Conservation (phyloP, 1,140 invertebrate genomes). For the Proctacanthus coquilletti region DNA sequence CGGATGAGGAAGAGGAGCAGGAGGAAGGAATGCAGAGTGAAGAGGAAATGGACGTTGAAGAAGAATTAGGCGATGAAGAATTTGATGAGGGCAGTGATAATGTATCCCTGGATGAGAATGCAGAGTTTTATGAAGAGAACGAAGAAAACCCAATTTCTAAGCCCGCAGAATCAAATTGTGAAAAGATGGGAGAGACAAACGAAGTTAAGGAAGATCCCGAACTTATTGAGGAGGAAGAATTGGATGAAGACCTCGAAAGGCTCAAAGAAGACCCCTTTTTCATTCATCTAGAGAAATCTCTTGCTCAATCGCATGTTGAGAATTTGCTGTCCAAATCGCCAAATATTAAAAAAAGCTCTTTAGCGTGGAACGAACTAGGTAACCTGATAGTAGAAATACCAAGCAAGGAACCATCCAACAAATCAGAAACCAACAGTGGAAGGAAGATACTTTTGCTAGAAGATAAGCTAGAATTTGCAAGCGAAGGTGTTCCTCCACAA, state of each 20-base stretch:
- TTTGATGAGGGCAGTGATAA: slow-evolving; percentile 23
- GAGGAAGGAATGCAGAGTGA: slow-evolving; percentile 6
- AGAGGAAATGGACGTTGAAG: slow-evolving; percentile 17
- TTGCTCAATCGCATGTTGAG: slow-evolving; percentile 40
- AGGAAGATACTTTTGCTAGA: slow-evolving; percentile 30
- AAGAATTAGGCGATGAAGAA: slow-evolving; percentile 14
- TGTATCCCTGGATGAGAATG: slow-evolving; percentile 11
- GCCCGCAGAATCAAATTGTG: slow-evolving; percentile 8
- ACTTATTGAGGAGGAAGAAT: slow-evolving; percentile 11
- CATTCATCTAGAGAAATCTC: slow-evolving; percentile 44
- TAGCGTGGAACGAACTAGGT: slow-evolving; percentile 42
- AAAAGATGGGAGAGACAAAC: slow-evolving; percentile 9
- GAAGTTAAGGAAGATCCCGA: slow-evolving; percentile 7
- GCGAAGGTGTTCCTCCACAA: slow-evolving; percentile 34
- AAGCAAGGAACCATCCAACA: slow-evolving; percentile 10
- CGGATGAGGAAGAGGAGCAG: slow-evolving; percentile 8
- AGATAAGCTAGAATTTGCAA: slow-evolving; percentile 39
- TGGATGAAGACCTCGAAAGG: slow-evolving; percentile 20
- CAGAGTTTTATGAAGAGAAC: slow-evolving; percentile 6
- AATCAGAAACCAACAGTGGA: slow-evolving; percentile 9
- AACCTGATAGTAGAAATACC: slow-evolving; percentile 42
- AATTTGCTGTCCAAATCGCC: slow-evolving; percentile 33
- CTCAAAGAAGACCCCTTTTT: slow-evolving; percentile 43
- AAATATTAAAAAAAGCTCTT: slow-evolving; percentile 22
- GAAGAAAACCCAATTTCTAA: slow-evolving; percentile 6